A percentile compares a stretch with the other conserved stretches of the same genome.
Evolutionary conservation across 2,888 invertebrate species (phyloP).

Genomic region (Ptychoptera albimana): DNA sequence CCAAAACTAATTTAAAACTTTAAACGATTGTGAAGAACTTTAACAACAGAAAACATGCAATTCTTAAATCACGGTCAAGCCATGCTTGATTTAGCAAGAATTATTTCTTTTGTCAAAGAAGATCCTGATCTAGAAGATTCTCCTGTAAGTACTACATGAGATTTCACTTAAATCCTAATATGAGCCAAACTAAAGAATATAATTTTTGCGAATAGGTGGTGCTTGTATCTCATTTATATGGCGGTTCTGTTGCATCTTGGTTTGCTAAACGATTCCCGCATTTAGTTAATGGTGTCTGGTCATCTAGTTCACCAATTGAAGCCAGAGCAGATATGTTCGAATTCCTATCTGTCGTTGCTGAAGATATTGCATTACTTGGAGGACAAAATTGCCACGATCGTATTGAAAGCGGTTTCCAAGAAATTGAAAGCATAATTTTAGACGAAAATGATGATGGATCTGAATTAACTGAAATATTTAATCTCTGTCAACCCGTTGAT

Average conservation of each 20-base stretch:
- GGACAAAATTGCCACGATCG: constrained; percentile 6
- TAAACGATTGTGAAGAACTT: constrained; percentile 28
- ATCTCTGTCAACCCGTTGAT: constrained; percentile 22
- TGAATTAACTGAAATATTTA: constrained; percentile 12
- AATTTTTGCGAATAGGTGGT: constrained; percentile 17
- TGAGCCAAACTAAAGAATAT: no score
- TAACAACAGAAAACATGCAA: constrained; percentile 38
- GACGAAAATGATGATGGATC: neutral
- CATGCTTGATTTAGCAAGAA: constrained; percentile 47
- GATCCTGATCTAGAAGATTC: constrained; percentile 23
- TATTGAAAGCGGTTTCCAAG: constrained; percentile 1
- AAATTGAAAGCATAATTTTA: constrained; percentile 3
- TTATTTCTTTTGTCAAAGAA: constrained; percentile 35
- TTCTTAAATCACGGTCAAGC: constrained; percentile 49
- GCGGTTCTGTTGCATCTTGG: constrained; percentile 52
- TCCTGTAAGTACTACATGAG: constrained; percentile 11
- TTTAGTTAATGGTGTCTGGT: constrained; percentile 39
- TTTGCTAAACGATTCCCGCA: constrained; percentile 48
- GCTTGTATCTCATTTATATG: constrained; percentile 48
- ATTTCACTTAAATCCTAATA: no score
- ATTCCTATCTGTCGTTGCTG: no score
- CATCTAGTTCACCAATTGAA: constrained; percentile 47
- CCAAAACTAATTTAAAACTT: constrained; percentile 1
- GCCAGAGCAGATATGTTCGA: constrained; percentile 39
- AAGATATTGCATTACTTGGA: neutral